Conservation (phyloP, 2,797 vertebrate genomes). For the Perodicticus potto region DNA sequence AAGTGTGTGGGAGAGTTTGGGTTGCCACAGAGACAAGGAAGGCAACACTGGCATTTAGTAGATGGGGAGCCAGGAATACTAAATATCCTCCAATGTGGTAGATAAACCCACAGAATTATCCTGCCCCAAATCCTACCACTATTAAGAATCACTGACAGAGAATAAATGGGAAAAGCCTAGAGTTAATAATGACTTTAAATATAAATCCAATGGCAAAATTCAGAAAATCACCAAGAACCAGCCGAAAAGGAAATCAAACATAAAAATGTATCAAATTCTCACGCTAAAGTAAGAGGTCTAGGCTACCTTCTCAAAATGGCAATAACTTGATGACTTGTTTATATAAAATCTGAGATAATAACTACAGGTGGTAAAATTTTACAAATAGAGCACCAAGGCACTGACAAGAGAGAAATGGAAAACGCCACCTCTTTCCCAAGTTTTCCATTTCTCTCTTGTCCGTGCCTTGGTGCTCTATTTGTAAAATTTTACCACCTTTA, state of each 20-base stretch:
- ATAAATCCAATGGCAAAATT: slow-evolving; percentile 21
- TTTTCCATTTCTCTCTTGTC: background rate
- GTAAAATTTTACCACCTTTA: background rate
- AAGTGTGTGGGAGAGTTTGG: background rate
- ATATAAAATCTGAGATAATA: background rate
- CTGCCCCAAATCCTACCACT: background rate
- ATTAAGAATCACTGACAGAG: background rate
- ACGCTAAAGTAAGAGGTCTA: background rate
- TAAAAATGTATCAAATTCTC: slow-evolving; percentile 3
- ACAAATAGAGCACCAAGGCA: background rate
- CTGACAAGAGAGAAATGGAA: background rate
- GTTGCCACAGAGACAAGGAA: background rate
- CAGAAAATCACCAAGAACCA: background rate
- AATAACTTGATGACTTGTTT: background rate
- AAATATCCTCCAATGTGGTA: background rate
- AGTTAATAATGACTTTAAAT: background rate
- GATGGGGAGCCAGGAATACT: background rate
- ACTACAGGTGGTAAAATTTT: slow-evolving; percentile 1
- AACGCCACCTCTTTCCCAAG: slow-evolving; percentile 14
- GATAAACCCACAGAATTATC: slow-evolving; percentile 46
- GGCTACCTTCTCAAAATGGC: background rate
- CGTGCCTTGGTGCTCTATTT: background rate
- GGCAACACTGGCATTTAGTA: background rate
- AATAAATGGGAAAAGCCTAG: slow-evolving; percentile 40
- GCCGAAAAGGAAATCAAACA: slow-evolving; percentile 49